Evolutionary conservation across 2,113 vertebrate species (phyloP), one percentile per base, ranked within the genome.

Genomic region (Protomyctophum bolini): DNA sequence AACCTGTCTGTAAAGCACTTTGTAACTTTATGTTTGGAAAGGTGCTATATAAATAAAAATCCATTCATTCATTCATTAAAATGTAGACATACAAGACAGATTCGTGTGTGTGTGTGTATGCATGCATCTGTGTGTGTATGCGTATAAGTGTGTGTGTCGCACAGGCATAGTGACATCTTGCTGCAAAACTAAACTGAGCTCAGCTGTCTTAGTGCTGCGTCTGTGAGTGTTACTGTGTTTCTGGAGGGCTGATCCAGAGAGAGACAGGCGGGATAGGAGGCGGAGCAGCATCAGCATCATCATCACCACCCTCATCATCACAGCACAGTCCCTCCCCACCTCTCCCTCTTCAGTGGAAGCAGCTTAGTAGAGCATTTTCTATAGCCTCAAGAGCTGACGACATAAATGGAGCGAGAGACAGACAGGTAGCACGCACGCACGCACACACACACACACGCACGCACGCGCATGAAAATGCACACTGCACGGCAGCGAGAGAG

Each of bases 301-400:
- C 21, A 21, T 21, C 33, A 41, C 5, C 33, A 6, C 1, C 33
- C 33, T 41, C 33, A 41, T 41, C 33, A 41, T 41, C 33, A 41
- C 33, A 21, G 21, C 21, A 21, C 21, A 41, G 10, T 7, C 57
- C 51, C 15, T 56, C 63, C 67, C 59, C 15, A 7, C 29, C 9
- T 12, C 46, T 64, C 72, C 73, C 21, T 61, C 56, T 58, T 7
- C 56, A 29, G 7, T 57, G 8, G 10, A 29, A 29, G 33, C 15
- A 29, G 57, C 57, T 33, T 15, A 58, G 28, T 3, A 58, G 28
- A 41, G 2, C 8, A 15, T 58, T 58, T 58, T 10, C 15, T 29
- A 59, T 33, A 4, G 21, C 58, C 21, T 10, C 10, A 4, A 29
- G 58, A 8, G 1, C 15, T 6, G 21, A 41, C 8, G 21, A 58